Percentiles rank a stretch among this genome's conserved stretches.
Conservation (phyloP, 2,113 vertebrate genomes). For the Larimichthys crocea region DNA sequence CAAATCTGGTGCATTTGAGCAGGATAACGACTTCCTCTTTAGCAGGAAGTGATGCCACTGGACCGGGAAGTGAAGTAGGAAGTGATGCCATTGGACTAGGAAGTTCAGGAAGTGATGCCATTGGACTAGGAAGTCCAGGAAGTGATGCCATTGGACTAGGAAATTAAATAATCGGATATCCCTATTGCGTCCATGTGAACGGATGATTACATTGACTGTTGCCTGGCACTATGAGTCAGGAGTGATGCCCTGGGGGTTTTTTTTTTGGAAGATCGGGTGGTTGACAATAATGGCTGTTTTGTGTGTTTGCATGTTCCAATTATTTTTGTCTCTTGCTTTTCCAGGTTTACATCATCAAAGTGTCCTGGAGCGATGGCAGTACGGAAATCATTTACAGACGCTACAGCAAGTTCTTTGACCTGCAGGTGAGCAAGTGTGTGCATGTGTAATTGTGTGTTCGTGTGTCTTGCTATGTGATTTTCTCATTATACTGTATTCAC, state of each 20-base stretch:
- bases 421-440: slow-evolving; percentile 88
- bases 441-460: background rate
- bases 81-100: slow-evolving; percentile 20
- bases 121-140: slow-evolving; percentile 17
- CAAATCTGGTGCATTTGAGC: background rate
- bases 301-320: background rate
- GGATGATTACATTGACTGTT: slow-evolving; percentile 16
- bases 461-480: background rate
- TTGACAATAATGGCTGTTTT: background rate
- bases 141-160: slow-evolving; percentile 19
- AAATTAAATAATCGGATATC: slow-evolving; percentile 49
- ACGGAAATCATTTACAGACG: slow-evolving; percentile 95
- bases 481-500: background rate
- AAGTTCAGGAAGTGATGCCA: background rate
- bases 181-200: slow-evolving; percentile 13
- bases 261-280: background rate
- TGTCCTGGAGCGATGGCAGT: slow-evolving; percentile 94
- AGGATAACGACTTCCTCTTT: slow-evolving; percentile 32
- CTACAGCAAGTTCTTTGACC: slow-evolving; percentile 99
- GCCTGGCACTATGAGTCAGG: slow-evolving; percentile 31
- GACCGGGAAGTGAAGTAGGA: slow-evolving; percentile 18
- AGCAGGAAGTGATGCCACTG: slow-evolving; percentile 41
- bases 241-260: background rate
- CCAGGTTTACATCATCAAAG: slow-evolving; percentile 98
- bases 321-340: slow-evolving; percentile 30